Evolutionary conservation across 2,113 vertebrate genomes (phyloP), one percentile per base, ranked within the genome.

Genomic region (Scatophagus argus): DNA sequence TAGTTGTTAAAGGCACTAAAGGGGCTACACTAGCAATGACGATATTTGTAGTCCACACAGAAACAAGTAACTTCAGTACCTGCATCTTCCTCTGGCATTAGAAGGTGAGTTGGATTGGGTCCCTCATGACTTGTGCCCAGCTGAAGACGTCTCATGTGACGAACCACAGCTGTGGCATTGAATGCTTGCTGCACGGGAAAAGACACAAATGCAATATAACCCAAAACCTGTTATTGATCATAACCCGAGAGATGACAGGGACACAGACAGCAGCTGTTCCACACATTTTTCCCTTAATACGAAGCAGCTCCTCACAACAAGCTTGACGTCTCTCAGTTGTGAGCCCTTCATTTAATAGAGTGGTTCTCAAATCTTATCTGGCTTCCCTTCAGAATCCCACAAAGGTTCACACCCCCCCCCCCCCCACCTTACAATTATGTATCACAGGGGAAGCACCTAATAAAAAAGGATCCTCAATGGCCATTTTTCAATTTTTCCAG

Each of bases 101-200:
- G 86, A 64, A 88, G 91, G 43, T 95, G 95, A 0, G 93, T 41
- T 27, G 94, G 95, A 25, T 85, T 93, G 1, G 95, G 90, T 3
- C 96, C 93, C 8, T 99, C 98, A 72, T 95, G 93, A 81, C 97
- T 98, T 76, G 96, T 96, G 71, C 97, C 95, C 66, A 99, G 93
- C 90, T 99, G 98, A 64, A 99, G 95, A 82, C 95, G 96, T 82
- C 97, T 93, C 98, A 99, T 99, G 93, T 99, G 98, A 58, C 98
- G 93, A 51, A 99, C 96, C 87, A 99, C 98, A 0, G 96, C 98
- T 0, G 98, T 99, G 90, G 98, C 98, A 0, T 99, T 99, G 92
- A 99, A 99, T 1, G 98, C 98, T 98, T 98, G 98, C 98, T 99
- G 93, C 66, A 72, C 5, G 65, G 44, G 13, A 51, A 38, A 72